Percentiles rank a stretch among this genome's conserved stretches.
Evolutionary conservation across 35 echinoderm and acorn worm species (phyloP).

Genomic region (Apostichopus japonicus): DNA sequence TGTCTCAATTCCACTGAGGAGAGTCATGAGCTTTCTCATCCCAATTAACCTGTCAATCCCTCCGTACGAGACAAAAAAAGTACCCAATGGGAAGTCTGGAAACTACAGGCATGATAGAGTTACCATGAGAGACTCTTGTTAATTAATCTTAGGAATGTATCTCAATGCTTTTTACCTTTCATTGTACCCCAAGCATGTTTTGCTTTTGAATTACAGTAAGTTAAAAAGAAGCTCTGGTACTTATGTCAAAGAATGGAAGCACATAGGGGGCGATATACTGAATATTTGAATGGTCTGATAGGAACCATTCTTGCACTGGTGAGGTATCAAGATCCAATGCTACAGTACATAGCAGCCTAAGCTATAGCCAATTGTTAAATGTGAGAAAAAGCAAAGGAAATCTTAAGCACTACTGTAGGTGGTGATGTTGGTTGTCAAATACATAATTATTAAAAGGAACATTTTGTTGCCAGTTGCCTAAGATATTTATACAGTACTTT

Average conservation of each 20-base stretch:
- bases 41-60: too few relatives aligned
- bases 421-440: too few relatives aligned
- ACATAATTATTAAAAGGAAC: too few relatives aligned
- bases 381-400: too few relatives aligned
- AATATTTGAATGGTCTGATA: not conserved
- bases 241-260: not conserved
- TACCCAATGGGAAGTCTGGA: not conserved
- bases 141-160: slow-evolving; percentile 6
- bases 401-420: too few relatives aligned
- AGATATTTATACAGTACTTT: too few relatives aligned
- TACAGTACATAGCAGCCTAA: too few relatives aligned
- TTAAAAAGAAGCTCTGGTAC: not conserved
- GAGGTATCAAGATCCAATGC: too few relatives aligned
- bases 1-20: not conserved
- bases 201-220: not conserved
- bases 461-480: too few relatives aligned
- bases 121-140: not conserved
- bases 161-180: not conserved
- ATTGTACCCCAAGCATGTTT: not conserved
- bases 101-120: not conserved
- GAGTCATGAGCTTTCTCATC: not conserved
- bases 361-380: too few relatives aligned
- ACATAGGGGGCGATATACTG: not conserved
- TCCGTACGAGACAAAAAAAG: too few relatives aligned
- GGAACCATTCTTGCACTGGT: too few relatives aligned